Evolutionary conservation across 2,797 vertebrate species (phyloP), one percentile per base, ranked within the genome.

Genomic region (Dendrocincla fuliginosa): DNA sequence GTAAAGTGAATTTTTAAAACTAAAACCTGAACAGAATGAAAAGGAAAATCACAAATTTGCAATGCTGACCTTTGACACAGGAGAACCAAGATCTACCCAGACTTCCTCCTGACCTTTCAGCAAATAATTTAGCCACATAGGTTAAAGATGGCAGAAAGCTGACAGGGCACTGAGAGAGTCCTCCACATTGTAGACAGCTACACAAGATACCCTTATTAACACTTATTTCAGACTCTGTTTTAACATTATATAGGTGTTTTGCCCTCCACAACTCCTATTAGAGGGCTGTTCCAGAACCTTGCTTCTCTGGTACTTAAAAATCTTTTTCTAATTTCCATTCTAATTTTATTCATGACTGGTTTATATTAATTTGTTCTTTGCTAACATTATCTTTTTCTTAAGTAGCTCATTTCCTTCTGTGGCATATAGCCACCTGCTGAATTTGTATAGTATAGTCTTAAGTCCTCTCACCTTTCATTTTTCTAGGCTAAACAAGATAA

Each of bases 271-370:
- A 22, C 68, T 89, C 32, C 56, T 68, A 87, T 93, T 83, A 89
- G 60, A 89, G 22, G 84, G 30, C 53, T 87, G 91, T 95, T 96
- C 78, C 91, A 95, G 84, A 92, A 64, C 53, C 44, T 85, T 77
- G 76, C 82, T 91, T 95, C 68, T 83, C 84, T 92, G 68, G 19
- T 83, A 78, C 89, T 92, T 89, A 85, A 53, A 83, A 91, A 77
- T 18, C 22, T 80, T 93, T 90, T 90, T 91, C 75, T 92, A 91
- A 89, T 95, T 92, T 87, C 64, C 79, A 42, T 82, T 50, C 68
- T 76, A 95, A 95, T 94, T 96, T 96, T 96, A 95, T 93, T 96
- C 93, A 93, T 92, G 93, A 90, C 78, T 95, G 84, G 28, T 69
- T 95, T 92, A 92, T 63, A 82, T 20, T 89, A 93, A 95, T 93